A percentile compares a stretch with the other conserved stretches of the same genome.
Evolutionary conservation across 2,113 vertebrate genomes (phyloP).

Genomic region (Xiphorhynchus elegans): DNA sequence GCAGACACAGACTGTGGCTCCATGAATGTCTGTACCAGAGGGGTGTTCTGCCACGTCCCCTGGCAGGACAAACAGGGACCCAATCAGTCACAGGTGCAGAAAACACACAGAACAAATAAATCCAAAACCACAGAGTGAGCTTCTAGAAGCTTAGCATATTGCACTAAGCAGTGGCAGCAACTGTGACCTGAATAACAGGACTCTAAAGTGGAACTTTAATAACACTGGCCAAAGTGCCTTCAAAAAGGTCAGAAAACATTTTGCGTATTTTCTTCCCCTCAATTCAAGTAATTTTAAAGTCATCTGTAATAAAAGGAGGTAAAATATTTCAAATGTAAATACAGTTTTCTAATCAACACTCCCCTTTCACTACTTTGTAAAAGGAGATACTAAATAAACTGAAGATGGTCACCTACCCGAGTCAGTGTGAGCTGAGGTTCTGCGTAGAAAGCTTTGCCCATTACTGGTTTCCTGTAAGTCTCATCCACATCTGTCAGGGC

Average conservation of each 20-base stretch:
- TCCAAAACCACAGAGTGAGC: background rate
- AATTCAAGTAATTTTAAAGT: background rate
- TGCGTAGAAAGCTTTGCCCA: slow-evolving; percentile 89
- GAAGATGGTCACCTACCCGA: slow-evolving; percentile 76
- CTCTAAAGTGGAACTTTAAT: background rate
- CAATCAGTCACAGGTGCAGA: background rate
- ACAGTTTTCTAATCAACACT: background rate
- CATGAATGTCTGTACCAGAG: background rate
- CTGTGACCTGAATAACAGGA: background rate
- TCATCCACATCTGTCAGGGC: slow-evolving; percentile 98
- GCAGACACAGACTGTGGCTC: background rate
- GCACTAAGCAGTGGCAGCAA: background rate
- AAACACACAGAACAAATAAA: background rate
- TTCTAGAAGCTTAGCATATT: background rate
- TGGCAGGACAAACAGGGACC: background rate
- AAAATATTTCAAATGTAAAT: background rate
- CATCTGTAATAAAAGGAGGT: background rate
- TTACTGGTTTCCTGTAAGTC: slow-evolving; percentile 92
- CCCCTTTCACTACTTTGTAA: background rate
- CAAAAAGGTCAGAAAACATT: background rate
- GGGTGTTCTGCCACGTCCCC: background rate
- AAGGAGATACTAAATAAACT: background rate
- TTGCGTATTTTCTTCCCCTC: background rate
- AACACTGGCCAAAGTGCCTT: background rate
- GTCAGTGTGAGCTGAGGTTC: slow-evolving; percentile 91